phyloP scores from a whole-genome alignment of 2,113 vertebrate genomes.

The Paramormyrops kingsleyae region DNA sequence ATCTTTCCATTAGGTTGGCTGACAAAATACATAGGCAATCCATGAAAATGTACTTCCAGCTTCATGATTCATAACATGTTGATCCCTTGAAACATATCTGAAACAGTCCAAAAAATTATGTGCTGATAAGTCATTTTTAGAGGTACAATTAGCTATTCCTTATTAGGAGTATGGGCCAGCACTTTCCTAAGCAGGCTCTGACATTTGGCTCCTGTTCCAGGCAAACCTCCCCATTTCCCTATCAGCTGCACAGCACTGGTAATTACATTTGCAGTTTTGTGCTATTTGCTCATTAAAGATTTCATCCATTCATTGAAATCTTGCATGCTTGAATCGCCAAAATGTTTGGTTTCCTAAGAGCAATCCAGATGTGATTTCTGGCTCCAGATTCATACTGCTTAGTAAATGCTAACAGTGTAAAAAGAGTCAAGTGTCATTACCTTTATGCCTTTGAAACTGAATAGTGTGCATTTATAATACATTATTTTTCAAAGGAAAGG shows the following conservation, averaged over 20 bases:
- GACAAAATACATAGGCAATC: neutral
- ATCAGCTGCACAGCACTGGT: neutral
- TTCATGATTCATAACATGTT: constrained; percentile 9
- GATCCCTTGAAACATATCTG: constrained; percentile 1
- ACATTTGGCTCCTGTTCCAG: neutral
- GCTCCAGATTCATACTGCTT: neutral
- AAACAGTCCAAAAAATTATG: neutral
- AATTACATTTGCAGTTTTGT: neutral
- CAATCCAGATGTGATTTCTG: neutral
- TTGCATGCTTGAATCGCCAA: constrained; percentile 1
- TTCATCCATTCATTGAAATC: neutral
- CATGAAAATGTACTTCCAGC: constrained; percentile 15
- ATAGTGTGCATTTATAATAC: neutral
- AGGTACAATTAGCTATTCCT: neutral
- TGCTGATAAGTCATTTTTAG: constrained; percentile 5
- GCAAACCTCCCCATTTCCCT: neutral
- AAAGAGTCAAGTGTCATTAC: neutral
- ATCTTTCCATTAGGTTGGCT: neutral
- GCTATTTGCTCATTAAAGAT: neutral
- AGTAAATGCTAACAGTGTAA: neutral
- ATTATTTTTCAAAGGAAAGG: neutral
- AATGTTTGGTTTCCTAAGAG: neutral
- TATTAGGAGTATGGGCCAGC: neutral
- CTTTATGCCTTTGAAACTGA: neutral
- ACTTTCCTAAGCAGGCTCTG: neutral